phyloP scores from a whole-genome alignment of 2,888 invertebrate species.

The Watsonalla binaria region DNA sequence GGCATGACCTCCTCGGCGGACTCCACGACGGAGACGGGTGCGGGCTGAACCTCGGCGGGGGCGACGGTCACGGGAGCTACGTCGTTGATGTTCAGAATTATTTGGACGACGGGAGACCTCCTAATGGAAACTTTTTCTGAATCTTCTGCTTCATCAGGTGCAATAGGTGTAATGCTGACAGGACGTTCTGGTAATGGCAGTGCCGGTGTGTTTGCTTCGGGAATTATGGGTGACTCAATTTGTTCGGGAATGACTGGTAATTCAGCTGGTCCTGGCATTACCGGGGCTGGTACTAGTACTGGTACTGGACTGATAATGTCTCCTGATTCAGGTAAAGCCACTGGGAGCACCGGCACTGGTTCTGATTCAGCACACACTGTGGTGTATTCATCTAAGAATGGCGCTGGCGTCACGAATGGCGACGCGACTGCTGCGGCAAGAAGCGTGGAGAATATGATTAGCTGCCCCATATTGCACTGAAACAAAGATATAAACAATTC shows the following conservation, averaged over 20 bases:
- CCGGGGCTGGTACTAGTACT: neutral
- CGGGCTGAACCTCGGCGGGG: slow-evolving; percentile 10
- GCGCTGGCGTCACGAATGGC: neutral
- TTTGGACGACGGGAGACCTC: slow-evolving; percentile 26
- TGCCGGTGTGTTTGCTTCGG: neutral
- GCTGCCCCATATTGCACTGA: neutral
- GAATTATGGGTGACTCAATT: neutral
- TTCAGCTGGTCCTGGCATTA: neutral
- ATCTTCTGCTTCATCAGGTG: neutral
- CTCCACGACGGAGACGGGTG: slow-evolving; percentile 16
- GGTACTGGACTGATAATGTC: neutral
- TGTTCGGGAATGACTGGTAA: neutral
- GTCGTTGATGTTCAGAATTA: slow-evolving; percentile 30
- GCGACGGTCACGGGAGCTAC: no score
- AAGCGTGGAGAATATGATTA: neutral
- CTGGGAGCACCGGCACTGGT: neutral
- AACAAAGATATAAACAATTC: neutral
- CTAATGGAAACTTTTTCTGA: neutral
- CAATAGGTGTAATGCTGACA: neutral
- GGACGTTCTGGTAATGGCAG: no score
- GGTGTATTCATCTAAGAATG: neutral
- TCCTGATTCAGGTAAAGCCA: neutral
- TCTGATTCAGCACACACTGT: neutral
- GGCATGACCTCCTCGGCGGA: slow-evolving; percentile 15
- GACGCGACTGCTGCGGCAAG: neutral